These are phyloP conservation scores for Gulo gulo DNA, from an alignment of 2,113 vertebrate species.

Conservation along the genomic window DNA sequence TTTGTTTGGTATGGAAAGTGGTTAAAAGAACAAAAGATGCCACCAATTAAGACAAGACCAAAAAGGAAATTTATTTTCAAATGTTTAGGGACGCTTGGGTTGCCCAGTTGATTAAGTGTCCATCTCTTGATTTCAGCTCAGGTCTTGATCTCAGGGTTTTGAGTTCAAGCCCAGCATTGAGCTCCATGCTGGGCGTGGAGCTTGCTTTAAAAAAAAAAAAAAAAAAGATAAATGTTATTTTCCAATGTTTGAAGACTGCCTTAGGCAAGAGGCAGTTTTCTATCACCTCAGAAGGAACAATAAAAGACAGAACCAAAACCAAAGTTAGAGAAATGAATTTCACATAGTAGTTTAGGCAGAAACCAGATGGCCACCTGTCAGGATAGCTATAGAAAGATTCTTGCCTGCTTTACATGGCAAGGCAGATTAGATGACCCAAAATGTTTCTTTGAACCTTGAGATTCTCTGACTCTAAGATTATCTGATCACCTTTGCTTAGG, in stretches of 20 bases:
- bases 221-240: not conserved
- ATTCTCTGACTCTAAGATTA: not conserved
- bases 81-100: not conserved
- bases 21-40: not conserved
- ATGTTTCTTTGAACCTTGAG: constrained; percentile 14
- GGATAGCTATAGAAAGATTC: not conserved
- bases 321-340: not conserved
- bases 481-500: not conserved
- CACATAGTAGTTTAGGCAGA: not conserved
- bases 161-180: not conserved
- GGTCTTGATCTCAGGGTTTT: not conserved
- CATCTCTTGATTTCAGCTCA: not conserved
- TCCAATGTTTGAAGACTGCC: constrained; percentile 33
- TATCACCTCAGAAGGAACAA: not conserved
- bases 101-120: not conserved
- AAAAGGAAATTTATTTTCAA: not conserved
- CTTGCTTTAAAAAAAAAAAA: not conserved
- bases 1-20: not conserved
- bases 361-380: not conserved
- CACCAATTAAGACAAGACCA: not conserved
- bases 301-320: not conserved
- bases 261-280: not conserved
- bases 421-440: not conserved
- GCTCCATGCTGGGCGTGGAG: not conserved
- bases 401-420: not conserved